These are phyloP conservation scores for Saturnia japonica DNA, from an alignment of 2,888 invertebrate species.

Conservation along the genomic window DNA sequence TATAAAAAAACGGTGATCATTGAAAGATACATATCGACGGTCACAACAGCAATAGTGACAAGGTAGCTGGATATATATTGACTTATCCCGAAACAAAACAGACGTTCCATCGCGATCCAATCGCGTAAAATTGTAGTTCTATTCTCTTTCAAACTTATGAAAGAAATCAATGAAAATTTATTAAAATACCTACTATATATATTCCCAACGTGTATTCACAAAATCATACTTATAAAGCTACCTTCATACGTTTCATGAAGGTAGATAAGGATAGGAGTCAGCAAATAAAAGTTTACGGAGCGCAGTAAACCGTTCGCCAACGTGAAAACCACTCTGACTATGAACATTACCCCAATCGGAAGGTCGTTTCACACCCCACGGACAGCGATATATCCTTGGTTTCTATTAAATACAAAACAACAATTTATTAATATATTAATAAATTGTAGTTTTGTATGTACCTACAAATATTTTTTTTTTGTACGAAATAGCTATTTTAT, in stretches of 20 bases:
- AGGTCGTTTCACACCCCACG: conserved; percentile 16
- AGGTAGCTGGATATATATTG: too few relatives aligned
- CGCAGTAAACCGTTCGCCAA: conserved; percentile 33
- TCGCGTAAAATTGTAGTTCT: background rate
- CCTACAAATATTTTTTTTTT: too few relatives aligned
- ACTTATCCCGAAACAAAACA: too few relatives aligned
- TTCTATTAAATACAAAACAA: background rate
- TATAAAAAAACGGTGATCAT: too few relatives aligned
- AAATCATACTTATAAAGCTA: conserved; percentile 4
- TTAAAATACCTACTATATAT: background rate
- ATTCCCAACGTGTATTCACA: background rate
- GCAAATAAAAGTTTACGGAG: conserved; percentile 43
- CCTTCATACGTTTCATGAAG: conserved; percentile 18
- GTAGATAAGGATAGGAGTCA: conserved; percentile 22
- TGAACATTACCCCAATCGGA: conserved; percentile 32
- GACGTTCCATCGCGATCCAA: too few relatives aligned
- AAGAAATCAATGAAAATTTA: background rate
- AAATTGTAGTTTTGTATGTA: too few relatives aligned
- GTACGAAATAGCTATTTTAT: too few relatives aligned
- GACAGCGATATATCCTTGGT: background rate
- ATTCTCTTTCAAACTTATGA: background rate
- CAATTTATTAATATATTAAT: too few relatives aligned
- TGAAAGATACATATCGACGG: too few relatives aligned
- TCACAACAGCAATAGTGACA: too few relatives aligned
- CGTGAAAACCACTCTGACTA: conserved; percentile 39